Base-by-base conservation (phyloP, 2,888 invertebrate genomes). In the Mimas tiliae region DNA sequence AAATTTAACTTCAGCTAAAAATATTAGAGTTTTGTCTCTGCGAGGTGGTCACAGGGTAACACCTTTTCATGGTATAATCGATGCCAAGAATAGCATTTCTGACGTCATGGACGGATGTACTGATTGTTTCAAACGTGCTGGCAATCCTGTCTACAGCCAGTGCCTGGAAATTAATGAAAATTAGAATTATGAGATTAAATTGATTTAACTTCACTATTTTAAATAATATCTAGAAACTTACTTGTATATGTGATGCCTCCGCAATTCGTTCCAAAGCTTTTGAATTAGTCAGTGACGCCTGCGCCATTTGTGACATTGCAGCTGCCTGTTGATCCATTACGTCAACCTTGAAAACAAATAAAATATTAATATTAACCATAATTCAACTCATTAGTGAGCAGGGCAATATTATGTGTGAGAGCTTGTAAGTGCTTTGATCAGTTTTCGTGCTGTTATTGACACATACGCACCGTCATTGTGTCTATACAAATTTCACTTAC, bases 201-300 rank as follows among this genome's bases (percentile, higher is more conserved):
- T 34, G 9, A 7, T 33, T 12, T 14, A n/a, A n/a, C n/a, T n/a
- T n/a, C n/a, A 12, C 8, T 21, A 14, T 27, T n/a, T 6, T 16
- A 6, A 9, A 16, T 45, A 53, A 33, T 53, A n/a, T 64, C 16
- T 34, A 27, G 12, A 16, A 16, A 70, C 66, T 66, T 74, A 92
- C 92, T 81, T 92, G 92, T 68, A 88, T 76, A 74, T 89, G 87
- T 62, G 91, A 85, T 11, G 92, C 88, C 64, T 91, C 91, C n/a
- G 92, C 91, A 67, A 92, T 78, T 71, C 80, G 76, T 64, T 87
- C 87, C 72, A 91, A 71, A 0, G 91, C 86, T 69, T 87, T 88
- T 0, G 91, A 86, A 65, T 88, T 87, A 21, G 69, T 81, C 1
- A 87, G 79, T 6, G 86, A 83, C 0, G 90, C 86, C 67, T 90